Evolutionary conservation across 1,140 invertebrate species (phyloP).

Genomic region (Metopolophium dirhodum): DNA sequence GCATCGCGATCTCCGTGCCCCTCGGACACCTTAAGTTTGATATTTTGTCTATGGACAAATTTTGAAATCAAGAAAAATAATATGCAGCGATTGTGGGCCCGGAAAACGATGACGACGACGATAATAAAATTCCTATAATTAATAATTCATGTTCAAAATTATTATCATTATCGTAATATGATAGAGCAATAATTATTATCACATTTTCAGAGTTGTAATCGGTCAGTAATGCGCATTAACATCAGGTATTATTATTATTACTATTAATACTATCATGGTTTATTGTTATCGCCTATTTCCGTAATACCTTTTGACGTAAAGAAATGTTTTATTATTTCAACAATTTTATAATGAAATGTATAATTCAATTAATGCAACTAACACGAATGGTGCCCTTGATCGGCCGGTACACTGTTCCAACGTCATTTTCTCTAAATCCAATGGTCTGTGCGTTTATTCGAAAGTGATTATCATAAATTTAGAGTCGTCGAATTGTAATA

Average conservation of each 20-base stretch:
- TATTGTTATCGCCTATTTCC: background rate
- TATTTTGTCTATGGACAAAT: background rate
- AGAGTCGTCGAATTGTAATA: background rate
- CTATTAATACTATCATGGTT: no score
- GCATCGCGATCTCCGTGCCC: no score
- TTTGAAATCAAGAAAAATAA: background rate
- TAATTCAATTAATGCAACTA: background rate
- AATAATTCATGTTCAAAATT: background rate
- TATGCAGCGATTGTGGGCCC: background rate
- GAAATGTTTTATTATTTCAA: background rate
- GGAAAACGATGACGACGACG: background rate
- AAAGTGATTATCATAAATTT: background rate
- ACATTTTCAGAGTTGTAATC: background rate
- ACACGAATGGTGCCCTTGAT: slow-evolving; percentile 29
- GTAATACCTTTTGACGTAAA: background rate
- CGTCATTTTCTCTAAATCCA: background rate
- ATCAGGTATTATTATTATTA: background rate
- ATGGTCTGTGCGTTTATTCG: background rate
- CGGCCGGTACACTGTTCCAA: background rate
- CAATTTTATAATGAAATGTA: background rate
- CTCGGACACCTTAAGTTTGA: no score
- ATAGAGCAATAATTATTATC: background rate
- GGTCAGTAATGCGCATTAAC: background rate
- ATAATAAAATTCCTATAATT: background rate
- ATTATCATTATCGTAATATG: background rate